Evolutionary conservation across 2,888 invertebrate species (phyloP).

Genomic region (Oligia strigilis): DNA sequence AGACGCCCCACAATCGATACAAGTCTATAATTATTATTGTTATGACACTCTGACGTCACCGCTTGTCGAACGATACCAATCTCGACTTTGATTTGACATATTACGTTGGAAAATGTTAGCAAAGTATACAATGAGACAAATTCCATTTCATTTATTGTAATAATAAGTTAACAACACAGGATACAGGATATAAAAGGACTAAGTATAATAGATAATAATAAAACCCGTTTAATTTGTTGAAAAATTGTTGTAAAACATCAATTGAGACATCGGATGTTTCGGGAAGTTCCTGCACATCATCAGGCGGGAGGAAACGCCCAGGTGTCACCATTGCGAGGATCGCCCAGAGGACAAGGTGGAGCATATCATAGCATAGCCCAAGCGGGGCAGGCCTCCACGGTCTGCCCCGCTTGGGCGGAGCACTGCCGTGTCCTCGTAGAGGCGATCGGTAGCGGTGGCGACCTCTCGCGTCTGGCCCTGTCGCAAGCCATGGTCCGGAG

Average conservation of each 20-base stretch:
- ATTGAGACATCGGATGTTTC: background rate
- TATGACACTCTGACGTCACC: conserved; percentile 25
- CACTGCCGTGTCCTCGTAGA: too few relatives aligned
- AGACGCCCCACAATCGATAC: conserved; percentile 74
- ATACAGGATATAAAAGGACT: too few relatives aligned
- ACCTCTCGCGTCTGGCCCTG: too few relatives aligned
- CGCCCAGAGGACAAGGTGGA: too few relatives aligned
- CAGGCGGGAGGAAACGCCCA: too few relatives aligned
- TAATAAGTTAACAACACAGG: background rate
- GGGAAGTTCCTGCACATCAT: too few relatives aligned
- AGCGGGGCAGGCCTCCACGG: too few relatives aligned
- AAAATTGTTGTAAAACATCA: background rate
- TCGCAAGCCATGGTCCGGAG: too few relatives aligned
- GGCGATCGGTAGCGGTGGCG: too few relatives aligned
- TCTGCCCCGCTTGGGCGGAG: too few relatives aligned
- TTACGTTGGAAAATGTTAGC: background rate
- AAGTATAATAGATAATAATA: background rate
- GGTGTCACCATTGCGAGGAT: too few relatives aligned
- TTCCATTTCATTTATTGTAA: background rate
- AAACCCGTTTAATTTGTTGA: background rate
- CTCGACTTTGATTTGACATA: conserved; percentile 10
- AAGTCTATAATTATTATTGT: conserved; percentile 42
- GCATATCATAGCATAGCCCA: too few relatives aligned
- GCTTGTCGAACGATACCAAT: conserved; percentile 29
- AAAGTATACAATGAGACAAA: background rate